Evolutionary conservation across 2,888 invertebrate genomes (phyloP).

Genomic region (Trachelus iudaicus): DNA sequence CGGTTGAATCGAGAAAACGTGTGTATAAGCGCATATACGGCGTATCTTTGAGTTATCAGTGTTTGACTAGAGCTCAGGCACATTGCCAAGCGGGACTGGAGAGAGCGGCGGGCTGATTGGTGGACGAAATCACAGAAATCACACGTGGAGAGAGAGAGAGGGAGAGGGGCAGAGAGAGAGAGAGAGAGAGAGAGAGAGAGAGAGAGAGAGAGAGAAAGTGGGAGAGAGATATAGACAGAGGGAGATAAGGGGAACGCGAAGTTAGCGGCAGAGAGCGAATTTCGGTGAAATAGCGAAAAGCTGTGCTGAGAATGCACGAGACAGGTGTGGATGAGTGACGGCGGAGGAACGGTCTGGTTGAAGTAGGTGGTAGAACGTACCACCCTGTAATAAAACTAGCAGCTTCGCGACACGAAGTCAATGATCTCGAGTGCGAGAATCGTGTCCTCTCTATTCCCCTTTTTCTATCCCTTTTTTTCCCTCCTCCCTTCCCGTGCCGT

Average conservation of each 20-base stretch:
- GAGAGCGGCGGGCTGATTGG: not conserved
- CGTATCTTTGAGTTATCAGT: not conserved
- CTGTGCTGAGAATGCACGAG: not conserved
- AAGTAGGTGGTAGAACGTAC: not conserved
- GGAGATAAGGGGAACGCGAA: not conserved
- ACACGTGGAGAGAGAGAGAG: constrained; percentile 18
- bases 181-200: not conserved
- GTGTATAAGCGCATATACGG: not conserved
- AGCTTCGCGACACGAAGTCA: not conserved
- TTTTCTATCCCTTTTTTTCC: not conserved
- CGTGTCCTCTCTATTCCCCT: not conserved
- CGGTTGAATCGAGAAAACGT: constrained; percentile 8
- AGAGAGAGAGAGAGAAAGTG: constrained; percentile 8
- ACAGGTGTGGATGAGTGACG: not conserved
- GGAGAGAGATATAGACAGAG: constrained; percentile 18
- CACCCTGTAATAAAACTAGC: not conserved
- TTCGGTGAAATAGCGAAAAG: not conserved
- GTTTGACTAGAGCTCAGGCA: not conserved
- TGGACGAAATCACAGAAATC: not conserved
- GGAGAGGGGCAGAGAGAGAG: constrained; percentile 8
- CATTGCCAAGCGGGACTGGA: not conserved
- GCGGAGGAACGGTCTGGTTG: not conserved
- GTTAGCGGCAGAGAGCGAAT: not conserved
- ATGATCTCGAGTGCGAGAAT: not conserved
- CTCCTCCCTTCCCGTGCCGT: not conserved